Base-by-base conservation (phyloP, 2,888 invertebrate species). In the Erebia epiphron region DNA sequence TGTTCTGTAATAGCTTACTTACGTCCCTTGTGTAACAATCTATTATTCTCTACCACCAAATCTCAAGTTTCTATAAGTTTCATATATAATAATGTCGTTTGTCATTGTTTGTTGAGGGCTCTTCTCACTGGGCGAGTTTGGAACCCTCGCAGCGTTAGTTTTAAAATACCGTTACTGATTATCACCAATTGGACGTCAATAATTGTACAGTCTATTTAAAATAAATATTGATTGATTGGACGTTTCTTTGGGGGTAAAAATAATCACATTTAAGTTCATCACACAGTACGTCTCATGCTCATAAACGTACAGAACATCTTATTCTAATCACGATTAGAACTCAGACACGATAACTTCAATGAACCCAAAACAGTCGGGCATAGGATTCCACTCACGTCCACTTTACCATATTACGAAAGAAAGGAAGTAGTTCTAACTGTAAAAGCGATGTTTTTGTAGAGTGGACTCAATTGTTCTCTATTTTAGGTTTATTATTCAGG, bases 341-440 rank as follows among this genome's bases (percentile, higher is more conserved):
- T 69, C 71, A 76, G 74, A 70, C 75, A 76, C 72, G 70, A 7
- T 35, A 35, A 74, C 76, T 75, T 67, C 74, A 76, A 71, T 76
- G 76, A 73, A 74, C 73, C 73, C 75, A 65, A 57, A 67, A 73
- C 69, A 52, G 61, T 43, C 16, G 11, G n/a, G 54, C 7, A 26
- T 46, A 62, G 26, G 61, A 78, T 77, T 79, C 86, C 73, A 64
- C 77, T 81, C 90, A 90, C 88, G 90, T 86, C 26, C 75, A 26
- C 72, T 71, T 66, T 18, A 63, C 79, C 75, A 76, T 78, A 77
- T 70, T 75, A 76, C 71, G 71, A 71, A 76, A 79, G 75, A 74
- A 73, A 84, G 88, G 88, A 89, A 86, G 83, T 79, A 70, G 77
- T 76, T 68, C 80, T 88, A 90, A 90, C 90, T 86, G 90, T 89